These are phyloP conservation scores for Apotomis turbidana DNA, from an alignment of 2,888 invertebrate genomes.

Conservation along the genomic window DNA sequence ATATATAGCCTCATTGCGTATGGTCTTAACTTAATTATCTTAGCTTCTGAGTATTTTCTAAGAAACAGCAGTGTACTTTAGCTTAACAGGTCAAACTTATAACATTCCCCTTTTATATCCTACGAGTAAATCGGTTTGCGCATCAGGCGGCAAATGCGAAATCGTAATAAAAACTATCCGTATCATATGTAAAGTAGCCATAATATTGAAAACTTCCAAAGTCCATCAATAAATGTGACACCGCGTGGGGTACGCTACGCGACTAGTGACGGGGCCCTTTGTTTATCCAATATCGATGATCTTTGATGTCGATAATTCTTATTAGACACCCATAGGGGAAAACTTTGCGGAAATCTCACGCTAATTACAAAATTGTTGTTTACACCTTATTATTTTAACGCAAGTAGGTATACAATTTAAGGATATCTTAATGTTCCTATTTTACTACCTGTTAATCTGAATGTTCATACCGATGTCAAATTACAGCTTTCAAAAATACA, in stretches of 20 bases:
- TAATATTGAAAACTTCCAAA: constrained; percentile 83
- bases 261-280: constrained; percentile 11
- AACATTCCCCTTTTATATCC: constrained; percentile 52
- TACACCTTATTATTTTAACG: no score
- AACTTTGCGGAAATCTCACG: neutral
- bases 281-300: neutral
- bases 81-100: constrained; percentile 45
- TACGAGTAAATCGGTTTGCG: constrained; percentile 66
- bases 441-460: no score
- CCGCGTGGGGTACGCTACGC: constrained; percentile 57
- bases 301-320: neutral
- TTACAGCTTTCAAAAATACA: no score
- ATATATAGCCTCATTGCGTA: no score
- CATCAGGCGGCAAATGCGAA: constrained; percentile 83
- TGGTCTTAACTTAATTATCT: no score
- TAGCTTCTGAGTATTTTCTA: neutral
- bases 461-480: no score
- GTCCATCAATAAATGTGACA: constrained; percentile 82
- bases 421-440: no score
- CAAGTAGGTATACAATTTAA: no score
- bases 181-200: constrained; percentile 82
- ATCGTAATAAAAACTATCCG: constrained; percentile 82
- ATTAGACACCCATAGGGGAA: neutral
- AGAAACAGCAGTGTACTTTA: neutral
- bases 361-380: no score